Conservation (phyloP, 1,140 invertebrate genomes). For the Octopus sinensis region DNA sequence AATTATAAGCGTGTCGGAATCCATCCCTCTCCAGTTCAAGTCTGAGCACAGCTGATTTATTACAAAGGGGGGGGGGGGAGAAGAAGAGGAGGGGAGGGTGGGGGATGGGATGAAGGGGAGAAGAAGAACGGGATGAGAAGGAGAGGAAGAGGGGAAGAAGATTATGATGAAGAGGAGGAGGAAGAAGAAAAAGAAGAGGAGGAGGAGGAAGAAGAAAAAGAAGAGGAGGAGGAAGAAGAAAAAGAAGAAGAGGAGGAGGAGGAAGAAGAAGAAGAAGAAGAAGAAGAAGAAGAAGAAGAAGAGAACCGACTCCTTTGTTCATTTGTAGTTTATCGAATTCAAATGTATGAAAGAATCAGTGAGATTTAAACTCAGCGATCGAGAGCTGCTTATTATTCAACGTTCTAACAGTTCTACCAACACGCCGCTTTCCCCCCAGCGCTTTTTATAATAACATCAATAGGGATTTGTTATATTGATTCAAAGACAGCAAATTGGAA, state of each 20-base stretch:
- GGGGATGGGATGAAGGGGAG: neutral
- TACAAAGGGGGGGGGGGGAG: neutral
- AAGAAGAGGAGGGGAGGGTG: neutral
- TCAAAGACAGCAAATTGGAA: too few relatives aligned
- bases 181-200: neutral
- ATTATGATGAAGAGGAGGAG: neutral
- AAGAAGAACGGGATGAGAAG: neutral
- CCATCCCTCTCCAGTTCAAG: too few relatives aligned
- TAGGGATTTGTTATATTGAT: too few relatives aligned
- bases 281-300: neutral
- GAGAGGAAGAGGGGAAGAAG: neutral
- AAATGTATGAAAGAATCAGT: too few relatives aligned
- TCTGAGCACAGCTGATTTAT: neutral
- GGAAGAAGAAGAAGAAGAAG: neutral
- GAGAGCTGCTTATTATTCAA: too few relatives aligned
- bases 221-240: neutral
- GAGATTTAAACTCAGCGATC: too few relatives aligned
- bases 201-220: neutral
- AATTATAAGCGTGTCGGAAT: too few relatives aligned
- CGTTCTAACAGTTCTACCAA: too few relatives aligned
- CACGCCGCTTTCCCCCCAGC: too few relatives aligned
- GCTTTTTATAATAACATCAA: too few relatives aligned
- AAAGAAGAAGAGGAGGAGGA: neutral
- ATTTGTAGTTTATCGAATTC: too few relatives aligned
- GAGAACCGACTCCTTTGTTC: too few relatives aligned